These are phyloP conservation scores for Elymnias hypermnestra DNA, from an alignment of 1,140 invertebrate genomes.

Conservation along the genomic window DNA sequence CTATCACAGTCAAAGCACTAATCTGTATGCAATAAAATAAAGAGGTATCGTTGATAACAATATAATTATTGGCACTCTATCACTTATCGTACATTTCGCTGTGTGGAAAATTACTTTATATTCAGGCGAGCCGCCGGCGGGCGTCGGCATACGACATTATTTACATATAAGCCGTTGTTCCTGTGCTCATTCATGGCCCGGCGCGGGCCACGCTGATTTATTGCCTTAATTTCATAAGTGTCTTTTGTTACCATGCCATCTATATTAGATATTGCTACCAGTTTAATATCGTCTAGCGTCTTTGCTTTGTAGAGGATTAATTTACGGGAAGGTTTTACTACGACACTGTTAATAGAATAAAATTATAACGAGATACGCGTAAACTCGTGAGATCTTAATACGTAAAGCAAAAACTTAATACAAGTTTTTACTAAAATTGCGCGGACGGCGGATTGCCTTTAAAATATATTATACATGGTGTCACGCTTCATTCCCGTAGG, in stretches of 20 bases:
- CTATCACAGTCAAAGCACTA: too few relatives aligned
- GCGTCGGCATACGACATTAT: conserved; percentile 54
- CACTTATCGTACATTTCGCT: conserved; percentile 32
- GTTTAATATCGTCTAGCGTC: conserved; percentile 20
- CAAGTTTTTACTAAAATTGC: too few relatives aligned
- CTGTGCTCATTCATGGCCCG: conserved; percentile 52
- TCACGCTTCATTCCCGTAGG: too few relatives aligned
- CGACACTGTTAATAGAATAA: too few relatives aligned
- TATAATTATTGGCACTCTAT: too few relatives aligned
- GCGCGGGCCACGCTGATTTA: conserved; percentile 56
- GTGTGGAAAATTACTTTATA: conserved; percentile 49
- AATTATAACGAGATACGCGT: too few relatives aligned
- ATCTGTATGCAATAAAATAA: too few relatives aligned
- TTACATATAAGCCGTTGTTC: conserved; percentile 69
- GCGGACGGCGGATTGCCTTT: too few relatives aligned
- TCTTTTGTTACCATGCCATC: conserved; percentile 63
- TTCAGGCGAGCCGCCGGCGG: conserved; percentile 37
- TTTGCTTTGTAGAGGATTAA: conserved; percentile 9
- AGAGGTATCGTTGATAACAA: too few relatives aligned
- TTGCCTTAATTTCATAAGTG: conserved; percentile 72
- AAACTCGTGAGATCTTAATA: too few relatives aligned
- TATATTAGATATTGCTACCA: conserved; percentile 45
- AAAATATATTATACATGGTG: too few relatives aligned
- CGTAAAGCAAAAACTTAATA: too few relatives aligned
- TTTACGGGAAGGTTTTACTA: conserved; percentile 11